Evolutionary conservation across 2,888 invertebrate species (phyloP).

Genomic region (Heliconius hortense): DNA sequence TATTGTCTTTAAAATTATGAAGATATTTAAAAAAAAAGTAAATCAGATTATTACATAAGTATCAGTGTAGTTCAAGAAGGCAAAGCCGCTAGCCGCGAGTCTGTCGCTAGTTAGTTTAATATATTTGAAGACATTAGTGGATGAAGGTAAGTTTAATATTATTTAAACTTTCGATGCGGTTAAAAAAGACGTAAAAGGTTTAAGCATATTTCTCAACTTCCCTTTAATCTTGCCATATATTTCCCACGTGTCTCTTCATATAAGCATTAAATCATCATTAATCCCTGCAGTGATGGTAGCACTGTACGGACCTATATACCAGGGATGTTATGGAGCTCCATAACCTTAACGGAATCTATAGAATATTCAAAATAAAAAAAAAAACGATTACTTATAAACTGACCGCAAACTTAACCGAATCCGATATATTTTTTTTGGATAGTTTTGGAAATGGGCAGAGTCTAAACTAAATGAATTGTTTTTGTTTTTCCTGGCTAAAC

Average conservation of each 20-base stretch:
- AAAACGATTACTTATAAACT: not conserved
- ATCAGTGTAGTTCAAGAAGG: too few relatives aligned
- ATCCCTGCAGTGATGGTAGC: not conserved
- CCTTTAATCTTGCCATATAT: not conserved
- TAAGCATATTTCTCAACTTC: not conserved
- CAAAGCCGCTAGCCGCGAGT: too few relatives aligned
- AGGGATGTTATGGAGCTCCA: not conserved
- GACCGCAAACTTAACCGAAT: too few relatives aligned
- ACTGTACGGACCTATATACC: not conserved
- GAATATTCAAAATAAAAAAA: too few relatives aligned
- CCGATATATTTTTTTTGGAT: not conserved
- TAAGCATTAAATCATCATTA: not conserved
- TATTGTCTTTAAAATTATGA: too few relatives aligned
- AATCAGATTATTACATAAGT: too few relatives aligned
- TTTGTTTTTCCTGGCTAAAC: not conserved
- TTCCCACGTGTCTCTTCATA: not conserved
- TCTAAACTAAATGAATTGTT: not conserved
- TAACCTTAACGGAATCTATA: not conserved
- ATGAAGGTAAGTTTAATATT: not conserved
- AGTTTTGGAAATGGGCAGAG: not conserved
- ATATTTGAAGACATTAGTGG: not conserved
- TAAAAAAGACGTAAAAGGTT: too few relatives aligned
- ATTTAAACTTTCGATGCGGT: not conserved
- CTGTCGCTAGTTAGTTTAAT: not conserved
- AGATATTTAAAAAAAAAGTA: too few relatives aligned